A percentile compares a stretch with the other conserved stretches of the same genome.
Conservation (phyloP, 2,888 invertebrate species). For the Corythucha ciliata region DNA sequence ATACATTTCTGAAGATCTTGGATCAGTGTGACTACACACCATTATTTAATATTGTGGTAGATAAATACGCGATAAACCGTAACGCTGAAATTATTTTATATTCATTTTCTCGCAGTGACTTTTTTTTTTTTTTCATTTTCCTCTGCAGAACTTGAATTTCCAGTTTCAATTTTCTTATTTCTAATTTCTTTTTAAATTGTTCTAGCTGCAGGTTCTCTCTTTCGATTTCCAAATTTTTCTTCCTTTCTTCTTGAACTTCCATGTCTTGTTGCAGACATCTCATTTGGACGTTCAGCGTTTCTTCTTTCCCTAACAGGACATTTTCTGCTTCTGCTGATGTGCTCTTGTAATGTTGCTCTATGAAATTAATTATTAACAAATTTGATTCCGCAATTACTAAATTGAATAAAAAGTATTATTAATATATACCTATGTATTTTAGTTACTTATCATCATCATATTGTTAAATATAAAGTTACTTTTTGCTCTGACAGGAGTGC, state of each 20-base stretch:
- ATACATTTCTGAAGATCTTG: too few relatives aligned
- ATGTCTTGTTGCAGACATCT: background rate
- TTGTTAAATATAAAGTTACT: too few relatives aligned
- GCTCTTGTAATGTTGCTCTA: slow-evolving; percentile 10
- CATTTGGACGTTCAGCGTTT: background rate
- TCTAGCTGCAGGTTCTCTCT: slow-evolving; percentile 1
- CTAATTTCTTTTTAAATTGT: background rate
- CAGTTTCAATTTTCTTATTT: slow-evolving; percentile 5
- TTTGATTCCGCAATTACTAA: background rate
- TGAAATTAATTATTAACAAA: background rate
- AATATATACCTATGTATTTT: too few relatives aligned
- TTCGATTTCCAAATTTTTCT: background rate
- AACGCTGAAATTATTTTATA: too few relatives aligned
- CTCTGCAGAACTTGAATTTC: background rate
- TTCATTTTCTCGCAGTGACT: too few relatives aligned
- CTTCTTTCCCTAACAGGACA: slow-evolving; percentile 1
- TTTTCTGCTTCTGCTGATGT: background rate
- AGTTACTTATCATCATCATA: too few relatives aligned
- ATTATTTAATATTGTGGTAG: too few relatives aligned
- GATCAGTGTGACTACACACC: too few relatives aligned
- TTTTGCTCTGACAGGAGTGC: slow-evolving; percentile 8
- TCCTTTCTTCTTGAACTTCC: slow-evolving; percentile 1
- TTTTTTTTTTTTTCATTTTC: background rate
- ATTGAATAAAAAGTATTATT: too few relatives aligned
- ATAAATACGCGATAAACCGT: too few relatives aligned